Conservation (phyloP, 1,140 invertebrate species). For the Sitophilus oryzae region DNA sequence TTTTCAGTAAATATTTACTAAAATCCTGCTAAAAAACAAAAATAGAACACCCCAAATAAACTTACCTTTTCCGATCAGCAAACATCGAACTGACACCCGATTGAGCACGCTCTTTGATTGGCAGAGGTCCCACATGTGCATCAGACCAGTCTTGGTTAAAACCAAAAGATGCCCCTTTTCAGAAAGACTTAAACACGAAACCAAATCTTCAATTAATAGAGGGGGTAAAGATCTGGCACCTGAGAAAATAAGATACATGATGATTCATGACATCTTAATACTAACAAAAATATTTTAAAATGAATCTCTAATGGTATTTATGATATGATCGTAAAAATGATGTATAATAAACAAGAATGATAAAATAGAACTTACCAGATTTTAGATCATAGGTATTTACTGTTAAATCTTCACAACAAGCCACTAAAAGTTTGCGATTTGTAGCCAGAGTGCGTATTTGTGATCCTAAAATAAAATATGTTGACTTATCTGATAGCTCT, state of each 20-base stretch:
- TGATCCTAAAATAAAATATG: conserved; percentile 36
- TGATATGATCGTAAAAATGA: too few species aligned
- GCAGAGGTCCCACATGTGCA: conserved; percentile 43
- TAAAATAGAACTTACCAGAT: conserved; percentile 24
- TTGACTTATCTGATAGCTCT: conserved; percentile 6
- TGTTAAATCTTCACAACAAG: conserved; percentile 41
- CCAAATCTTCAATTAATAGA: conserved; percentile 38
- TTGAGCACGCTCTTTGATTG: conserved; percentile 32
- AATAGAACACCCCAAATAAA: neutral
- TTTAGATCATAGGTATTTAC: conserved; percentile 39
- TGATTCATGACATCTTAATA: too few species aligned
- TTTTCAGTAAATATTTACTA: too few species aligned
- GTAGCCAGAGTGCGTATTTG: conserved; percentile 35
- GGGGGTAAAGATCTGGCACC: conserved; percentile 36
- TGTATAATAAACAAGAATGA: neutral
- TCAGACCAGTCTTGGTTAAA: conserved; percentile 42
- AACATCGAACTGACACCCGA: conserved; percentile 47
- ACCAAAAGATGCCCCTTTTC: conserved; percentile 38
- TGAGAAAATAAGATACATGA: too few species aligned
- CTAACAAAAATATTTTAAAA: too few species aligned
- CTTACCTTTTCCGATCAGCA: conserved; percentile 46
- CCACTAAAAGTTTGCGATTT: conserved; percentile 36
- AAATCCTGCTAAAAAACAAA: neutral
- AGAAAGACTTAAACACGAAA: conserved; percentile 36
- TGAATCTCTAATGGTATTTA: too few species aligned